Evolutionary conservation across 2,113 vertebrate species (phyloP).

Genomic region (Cyrtonyx montezumae): DNA sequence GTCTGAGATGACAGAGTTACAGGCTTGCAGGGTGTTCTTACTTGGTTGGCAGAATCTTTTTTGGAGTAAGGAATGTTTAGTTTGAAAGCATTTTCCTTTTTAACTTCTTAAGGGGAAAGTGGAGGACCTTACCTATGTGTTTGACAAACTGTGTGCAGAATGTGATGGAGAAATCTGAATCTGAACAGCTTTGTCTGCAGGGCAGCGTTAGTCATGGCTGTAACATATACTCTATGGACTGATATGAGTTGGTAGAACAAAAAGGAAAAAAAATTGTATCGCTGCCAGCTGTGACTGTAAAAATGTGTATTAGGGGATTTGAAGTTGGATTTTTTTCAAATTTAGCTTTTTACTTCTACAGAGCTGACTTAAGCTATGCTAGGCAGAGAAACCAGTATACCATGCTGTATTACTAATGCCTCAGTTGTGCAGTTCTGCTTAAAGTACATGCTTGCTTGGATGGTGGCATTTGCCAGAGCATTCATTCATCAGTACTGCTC

Average conservation of each 20-base stretch:
- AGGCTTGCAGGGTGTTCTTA: not conserved
- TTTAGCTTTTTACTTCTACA: not conserved
- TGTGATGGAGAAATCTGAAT: not conserved
- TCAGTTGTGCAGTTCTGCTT: conserved; percentile 1
- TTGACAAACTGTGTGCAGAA: not conserved
- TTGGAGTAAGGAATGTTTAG: not conserved
- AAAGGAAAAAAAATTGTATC: not conserved
- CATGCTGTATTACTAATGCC: not conserved
- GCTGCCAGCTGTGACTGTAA: not conserved
- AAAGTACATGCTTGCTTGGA: not conserved
- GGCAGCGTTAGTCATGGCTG: not conserved
- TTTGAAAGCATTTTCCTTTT: conserved; percentile 8
- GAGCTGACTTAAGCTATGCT: not conserved
- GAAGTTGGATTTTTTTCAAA: not conserved
- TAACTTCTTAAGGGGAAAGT: not conserved
- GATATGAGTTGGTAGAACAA: not conserved
- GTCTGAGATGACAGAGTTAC: not conserved
- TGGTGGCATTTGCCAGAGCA: not conserved
- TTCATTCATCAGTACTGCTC: not conserved
- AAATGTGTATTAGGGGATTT: not conserved
- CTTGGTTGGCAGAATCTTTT: not conserved
- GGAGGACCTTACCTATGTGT: not conserved
- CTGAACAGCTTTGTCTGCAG: not conserved
- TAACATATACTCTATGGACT: not conserved
- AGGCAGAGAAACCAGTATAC: not conserved